Base-by-base conservation (phyloP, 2,113 vertebrate genomes). In the Mesitornis unicolor region DNA sequence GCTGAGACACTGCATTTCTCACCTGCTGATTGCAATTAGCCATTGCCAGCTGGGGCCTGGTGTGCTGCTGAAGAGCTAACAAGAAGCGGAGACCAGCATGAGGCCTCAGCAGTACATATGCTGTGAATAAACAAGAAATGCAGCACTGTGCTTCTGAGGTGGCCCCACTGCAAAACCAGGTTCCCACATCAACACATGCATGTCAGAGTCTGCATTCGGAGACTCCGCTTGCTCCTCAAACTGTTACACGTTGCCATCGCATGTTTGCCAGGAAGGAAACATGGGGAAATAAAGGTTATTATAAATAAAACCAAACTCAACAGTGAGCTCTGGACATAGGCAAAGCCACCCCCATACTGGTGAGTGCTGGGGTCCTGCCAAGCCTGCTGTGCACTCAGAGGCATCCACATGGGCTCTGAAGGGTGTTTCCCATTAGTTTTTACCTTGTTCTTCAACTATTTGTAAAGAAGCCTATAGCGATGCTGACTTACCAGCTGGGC, bases 1-100 rank as follows among this genome's bases (percentile, higher is more conserved):
- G 97, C 84, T 78, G 95, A 95, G 96, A 94, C 12, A 50, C 94
- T 97, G 91, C 91, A 94, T 97, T 97, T 98, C 95, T 96, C 97
- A 98, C 96, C 97, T 98, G 96, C 97, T 97, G 96, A 95, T 90
- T 97, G 95, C 97, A 97, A 98, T 97, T 97, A 97, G 93, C 95
- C 64, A 89, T 87, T 61, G 59, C 96, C 96, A 97, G 90, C 97
- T 97, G 97, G 89, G 86, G 48, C 84, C 92, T 97, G 89, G 93
- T 82, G 92, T 95, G 90, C 88, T 97, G 91, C 96, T 97, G 97
- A 96, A 97, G 96, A 97, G 95, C 97, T 97, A 98, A 95, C 92
- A 96, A 96, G 96, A 87, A 94, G 87, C 24, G 16, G 91, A 98
- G 95, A 96, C 76, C 97, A 94, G 59, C 93, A 78, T 20, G 10